A percentile compares a stretch with the other conserved stretches of the same genome.
Evolutionary conservation across 2,113 vertebrate genomes (phyloP).

Genomic region (Apodemus sylvaticus): DNA sequence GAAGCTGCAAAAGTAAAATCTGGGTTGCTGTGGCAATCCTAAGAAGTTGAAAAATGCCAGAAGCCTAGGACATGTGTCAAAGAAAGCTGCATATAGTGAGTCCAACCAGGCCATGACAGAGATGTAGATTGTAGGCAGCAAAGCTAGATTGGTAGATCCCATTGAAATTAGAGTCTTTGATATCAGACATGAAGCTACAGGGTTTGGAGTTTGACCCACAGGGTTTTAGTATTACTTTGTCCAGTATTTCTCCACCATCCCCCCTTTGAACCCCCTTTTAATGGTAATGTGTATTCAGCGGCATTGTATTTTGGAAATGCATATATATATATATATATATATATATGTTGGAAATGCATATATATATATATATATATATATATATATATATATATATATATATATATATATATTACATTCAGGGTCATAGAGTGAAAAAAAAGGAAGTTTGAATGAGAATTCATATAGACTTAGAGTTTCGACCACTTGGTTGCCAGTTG

Average conservation of each 20-base stretch:
- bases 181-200: no score
- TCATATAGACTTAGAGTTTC: neutral
- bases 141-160: no score
- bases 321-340: no score
- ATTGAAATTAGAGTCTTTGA: no score
- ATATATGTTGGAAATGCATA: no score
- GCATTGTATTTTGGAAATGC: neutral
- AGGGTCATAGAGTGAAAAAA: neutral
- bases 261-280: neutral
- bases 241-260: neutral
- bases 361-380: no score
- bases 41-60: neutral
- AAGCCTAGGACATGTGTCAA: neutral
- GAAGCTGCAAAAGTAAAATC: neutral
- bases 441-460: neutral
- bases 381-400: no score
- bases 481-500: neutral
- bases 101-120: neutral
- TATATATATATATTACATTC: no score
- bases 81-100: neutral
- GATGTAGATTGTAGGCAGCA: no score
- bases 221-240: neutral
- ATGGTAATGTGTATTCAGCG: neutral
- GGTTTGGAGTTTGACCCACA: neutral
- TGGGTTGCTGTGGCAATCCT: neutral